A percentile compares a stretch with the other conserved stretches of the same genome.
phyloP scores from a whole-genome alignment of 1,140 invertebrate species.

The Argopecten irradians region DNA sequence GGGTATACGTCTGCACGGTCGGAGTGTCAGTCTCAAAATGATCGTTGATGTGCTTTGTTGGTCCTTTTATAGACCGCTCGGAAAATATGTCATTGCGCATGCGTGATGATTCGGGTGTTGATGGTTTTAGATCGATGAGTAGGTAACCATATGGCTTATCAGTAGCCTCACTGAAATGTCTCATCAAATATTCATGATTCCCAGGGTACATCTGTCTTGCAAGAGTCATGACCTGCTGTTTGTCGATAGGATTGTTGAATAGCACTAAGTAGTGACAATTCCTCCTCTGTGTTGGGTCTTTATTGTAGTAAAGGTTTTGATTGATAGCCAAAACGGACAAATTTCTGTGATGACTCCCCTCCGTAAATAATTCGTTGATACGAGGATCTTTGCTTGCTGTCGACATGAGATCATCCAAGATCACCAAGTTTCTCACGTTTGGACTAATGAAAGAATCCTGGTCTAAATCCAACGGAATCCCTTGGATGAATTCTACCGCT shows the following conservation, averaged over 20 bases:
- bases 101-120: not conserved
- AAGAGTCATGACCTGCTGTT: constrained; percentile 31
- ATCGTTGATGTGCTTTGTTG: not conserved
- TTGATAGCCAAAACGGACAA: constrained; percentile 31
- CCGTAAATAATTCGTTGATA: constrained; percentile 35
- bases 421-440: constrained; percentile 11
- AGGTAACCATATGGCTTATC: constrained; percentile 31
- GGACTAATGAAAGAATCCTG: no score
- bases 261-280: constrained; percentile 48
- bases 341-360: constrained; percentile 38
- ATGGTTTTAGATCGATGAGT: constrained; percentile 27
- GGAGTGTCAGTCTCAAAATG: not conserved
- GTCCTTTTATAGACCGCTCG: not conserved
- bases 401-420: constrained; percentile 35
- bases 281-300: constrained; percentile 44
- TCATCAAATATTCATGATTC: not conserved
- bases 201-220: constrained; percentile 36
- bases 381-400: constrained; percentile 27
- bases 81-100: not conserved
- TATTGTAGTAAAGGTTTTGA: constrained; percentile 33
- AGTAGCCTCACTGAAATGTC: constrained; percentile 21
- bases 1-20: not conserved
- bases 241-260: constrained; percentile 48
- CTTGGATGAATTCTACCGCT: no score
- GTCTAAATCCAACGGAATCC: no score